phyloP scores from a whole-genome alignment of 2,888 invertebrate species.

The Macropis europaea region DNA sequence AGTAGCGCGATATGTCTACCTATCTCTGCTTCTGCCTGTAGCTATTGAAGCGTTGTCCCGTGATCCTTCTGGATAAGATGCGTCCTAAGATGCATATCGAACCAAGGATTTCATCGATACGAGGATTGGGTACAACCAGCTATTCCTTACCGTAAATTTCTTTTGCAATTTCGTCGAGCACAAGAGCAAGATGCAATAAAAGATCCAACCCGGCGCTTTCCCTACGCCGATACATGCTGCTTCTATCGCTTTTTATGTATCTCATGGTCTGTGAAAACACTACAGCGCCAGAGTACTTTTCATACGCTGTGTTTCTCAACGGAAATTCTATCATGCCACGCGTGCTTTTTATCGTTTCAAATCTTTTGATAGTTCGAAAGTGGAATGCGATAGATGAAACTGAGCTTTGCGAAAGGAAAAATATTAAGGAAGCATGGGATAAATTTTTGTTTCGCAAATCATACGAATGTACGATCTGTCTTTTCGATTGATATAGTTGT shows the following conservation, averaged over 20 bases:
- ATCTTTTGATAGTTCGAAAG: background rate
- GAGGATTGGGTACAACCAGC: slow-evolving; percentile 12
- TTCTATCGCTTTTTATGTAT: slow-evolving; percentile 10
- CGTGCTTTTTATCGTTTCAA: background rate
- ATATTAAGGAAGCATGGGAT: no score
- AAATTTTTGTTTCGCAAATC: no score
- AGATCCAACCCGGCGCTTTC: slow-evolving; percentile 16
- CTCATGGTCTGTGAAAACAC: slow-evolving; percentile 29
- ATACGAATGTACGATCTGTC: no score
- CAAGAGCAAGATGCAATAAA: slow-evolving; percentile 20
- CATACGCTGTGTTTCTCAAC: background rate
- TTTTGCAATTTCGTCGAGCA: slow-evolving; percentile 21
- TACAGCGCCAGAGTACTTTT: slow-evolving; percentile 18
- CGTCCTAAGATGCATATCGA: slow-evolving; percentile 29
- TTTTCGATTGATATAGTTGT: no score
- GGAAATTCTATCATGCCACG: background rate
- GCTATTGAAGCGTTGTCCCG: slow-evolving; percentile 43
- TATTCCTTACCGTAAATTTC: slow-evolving; percentile 35
- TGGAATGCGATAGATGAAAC: background rate
- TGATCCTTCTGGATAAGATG: slow-evolving; percentile 28
- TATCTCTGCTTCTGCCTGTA: background rate
- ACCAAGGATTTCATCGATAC: slow-evolving; percentile 31
- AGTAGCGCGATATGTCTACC: slow-evolving; percentile 52
- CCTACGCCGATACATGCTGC: background rate
- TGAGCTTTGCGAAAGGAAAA: background rate